Conservation (phyloP, 2,888 invertebrate genomes). For the Pristionchus mayeri region DNA sequence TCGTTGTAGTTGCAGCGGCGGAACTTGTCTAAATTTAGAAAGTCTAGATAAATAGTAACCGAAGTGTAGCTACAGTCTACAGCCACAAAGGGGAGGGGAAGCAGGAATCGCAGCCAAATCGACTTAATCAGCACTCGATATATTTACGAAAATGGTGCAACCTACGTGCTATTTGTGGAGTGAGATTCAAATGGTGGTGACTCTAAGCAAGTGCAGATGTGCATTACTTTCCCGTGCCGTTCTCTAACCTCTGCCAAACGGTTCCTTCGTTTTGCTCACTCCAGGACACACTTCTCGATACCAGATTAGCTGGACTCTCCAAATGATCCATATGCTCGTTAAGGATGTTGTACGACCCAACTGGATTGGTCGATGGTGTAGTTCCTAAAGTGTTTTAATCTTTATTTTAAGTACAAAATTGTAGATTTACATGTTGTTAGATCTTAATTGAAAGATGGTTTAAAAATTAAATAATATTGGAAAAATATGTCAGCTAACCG, state of each 20-base stretch:
- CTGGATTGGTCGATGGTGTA: slow-evolving; percentile 65
- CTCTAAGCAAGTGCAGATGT: slow-evolving; percentile 26
- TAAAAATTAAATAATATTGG: background rate
- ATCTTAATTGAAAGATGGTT: no score
- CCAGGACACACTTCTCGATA: slow-evolving; percentile 60
- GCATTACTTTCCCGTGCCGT: background rate
- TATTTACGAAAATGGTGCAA: slow-evolving; percentile 28
- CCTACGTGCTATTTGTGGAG: slow-evolving; percentile 31
- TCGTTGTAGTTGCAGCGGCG: slow-evolving; percentile 47
- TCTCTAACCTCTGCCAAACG: slow-evolving; percentile 49
- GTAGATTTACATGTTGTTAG: no score
- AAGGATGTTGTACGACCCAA: slow-evolving; percentile 57
- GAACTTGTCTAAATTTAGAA: slow-evolving; percentile 8
- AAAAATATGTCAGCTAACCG: background rate
- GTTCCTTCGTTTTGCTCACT: slow-evolving; percentile 56
- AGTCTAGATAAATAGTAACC: background rate
- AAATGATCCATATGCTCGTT: slow-evolving; percentile 55
- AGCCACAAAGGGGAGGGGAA: slow-evolving; percentile 35
- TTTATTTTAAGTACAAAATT: no score
- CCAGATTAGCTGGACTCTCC: slow-evolving; percentile 54
- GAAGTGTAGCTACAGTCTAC: slow-evolving; percentile 19
- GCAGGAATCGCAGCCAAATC: background rate
- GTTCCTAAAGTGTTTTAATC: slow-evolving; percentile 51
- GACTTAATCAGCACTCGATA: slow-evolving; percentile 11
- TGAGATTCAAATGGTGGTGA: slow-evolving; percentile 43